phyloP scores from a whole-genome alignment of 2,113 vertebrate species.

The Indri indri region DNA sequence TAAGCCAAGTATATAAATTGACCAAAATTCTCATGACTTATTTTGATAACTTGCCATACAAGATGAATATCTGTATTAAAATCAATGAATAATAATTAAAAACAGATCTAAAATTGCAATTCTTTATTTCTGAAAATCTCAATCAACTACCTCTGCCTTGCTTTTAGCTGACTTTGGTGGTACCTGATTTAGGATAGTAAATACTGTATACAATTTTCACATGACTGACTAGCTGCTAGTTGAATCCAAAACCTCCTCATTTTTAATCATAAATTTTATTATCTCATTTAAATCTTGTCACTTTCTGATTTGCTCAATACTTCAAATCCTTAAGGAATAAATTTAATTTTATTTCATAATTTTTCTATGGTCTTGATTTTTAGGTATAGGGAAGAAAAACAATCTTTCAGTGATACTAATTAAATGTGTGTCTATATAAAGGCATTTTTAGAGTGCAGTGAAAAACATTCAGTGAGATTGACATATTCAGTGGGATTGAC shows the following conservation, averaged over 20 bases:
- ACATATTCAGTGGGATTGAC: too few relatives aligned
- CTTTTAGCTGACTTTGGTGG: not conserved
- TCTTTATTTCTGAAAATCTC: not conserved
- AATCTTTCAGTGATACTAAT: not conserved
- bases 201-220: not conserved
- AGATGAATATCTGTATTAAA: not conserved
- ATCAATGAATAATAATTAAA: not conserved
- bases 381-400: not conserved
- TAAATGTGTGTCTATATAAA: not conserved
- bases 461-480: not conserved
- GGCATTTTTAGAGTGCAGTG: not conserved
- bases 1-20: not conserved
- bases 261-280: not conserved
- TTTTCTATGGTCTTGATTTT: not conserved
- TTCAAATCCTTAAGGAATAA: slow-evolving; percentile 1
- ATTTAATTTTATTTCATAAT: not conserved
- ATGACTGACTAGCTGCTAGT: not conserved
- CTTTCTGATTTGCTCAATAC: not conserved
- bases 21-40: not conserved
- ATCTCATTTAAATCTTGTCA: not conserved
- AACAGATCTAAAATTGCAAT: not conserved
- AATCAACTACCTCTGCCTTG: not conserved
- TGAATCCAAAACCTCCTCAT: not conserved
- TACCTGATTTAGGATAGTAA: not conserved
- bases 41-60: not conserved